Conservation (phyloP, 2,113 vertebrate genomes). For the Oncorhynchus mykiss region DNA sequence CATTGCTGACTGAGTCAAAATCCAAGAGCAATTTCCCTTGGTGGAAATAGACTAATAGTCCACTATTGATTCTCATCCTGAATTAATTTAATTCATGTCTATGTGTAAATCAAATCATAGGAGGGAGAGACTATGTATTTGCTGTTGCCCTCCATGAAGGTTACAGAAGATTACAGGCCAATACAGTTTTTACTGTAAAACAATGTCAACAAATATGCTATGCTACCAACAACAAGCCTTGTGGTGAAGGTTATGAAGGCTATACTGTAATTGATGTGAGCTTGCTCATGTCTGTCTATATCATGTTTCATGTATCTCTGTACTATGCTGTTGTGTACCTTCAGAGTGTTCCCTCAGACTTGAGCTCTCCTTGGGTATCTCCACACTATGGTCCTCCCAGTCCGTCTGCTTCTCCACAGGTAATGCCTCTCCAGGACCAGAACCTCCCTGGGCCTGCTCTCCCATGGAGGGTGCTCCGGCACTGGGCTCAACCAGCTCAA, state of each 20-base stretch:
- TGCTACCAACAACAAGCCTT: no score
- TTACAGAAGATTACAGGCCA: constrained; percentile 46
- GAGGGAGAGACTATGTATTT: constrained; percentile 5
- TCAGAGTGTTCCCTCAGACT: constrained; percentile 41
- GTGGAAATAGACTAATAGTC: constrained; percentile 55
- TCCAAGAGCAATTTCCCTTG: constrained; percentile 63
- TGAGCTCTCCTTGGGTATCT: constrained; percentile 23
- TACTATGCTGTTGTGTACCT: constrained; percentile 59
- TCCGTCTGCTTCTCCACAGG: constrained; percentile 26
- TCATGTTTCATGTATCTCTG: neutral
- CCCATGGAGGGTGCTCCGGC: constrained; percentile 18
- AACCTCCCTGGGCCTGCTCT: constrained; percentile 24
- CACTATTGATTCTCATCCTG: constrained; percentile 66
- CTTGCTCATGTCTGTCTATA: constrained; percentile 20
- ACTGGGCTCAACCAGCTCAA: constrained; percentile 16
- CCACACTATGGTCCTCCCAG: constrained; percentile 29
- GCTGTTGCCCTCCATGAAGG: constrained; percentile 6
- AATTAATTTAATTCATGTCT: constrained; percentile 68
- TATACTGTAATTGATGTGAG: constrained; percentile 25
- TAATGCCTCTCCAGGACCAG: constrained; percentile 26
- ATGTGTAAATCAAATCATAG: constrained; percentile 57
- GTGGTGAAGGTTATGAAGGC: constrained; percentile 38
- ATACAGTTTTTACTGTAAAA: constrained; percentile 46
- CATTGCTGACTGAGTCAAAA: neutral
- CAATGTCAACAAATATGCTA: constrained; percentile 19